Percentiles rank a stretch among this genome's conserved stretches.
Conservation (phyloP, 2,888 invertebrate genomes). For the Norana najaformis region DNA sequence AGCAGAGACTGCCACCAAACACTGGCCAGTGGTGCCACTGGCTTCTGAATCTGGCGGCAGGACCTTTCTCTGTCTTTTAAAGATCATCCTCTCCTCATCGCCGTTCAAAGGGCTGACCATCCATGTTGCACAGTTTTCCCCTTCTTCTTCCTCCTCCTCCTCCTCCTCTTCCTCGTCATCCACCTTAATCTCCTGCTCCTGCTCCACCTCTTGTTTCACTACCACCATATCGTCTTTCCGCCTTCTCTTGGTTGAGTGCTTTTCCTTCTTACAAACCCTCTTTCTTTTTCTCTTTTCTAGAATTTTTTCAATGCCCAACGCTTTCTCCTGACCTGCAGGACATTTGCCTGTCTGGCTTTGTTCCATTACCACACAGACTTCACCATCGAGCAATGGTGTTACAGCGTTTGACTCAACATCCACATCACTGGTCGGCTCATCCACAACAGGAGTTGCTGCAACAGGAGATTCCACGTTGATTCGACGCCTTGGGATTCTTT, state of each 20-base stretch:
- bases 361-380: neutral
- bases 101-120: neutral
- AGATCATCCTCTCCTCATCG: conserved; percentile 4
- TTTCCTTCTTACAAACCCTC: conserved; percentile 1
- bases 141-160: conserved; percentile 25
- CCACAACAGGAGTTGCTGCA: neutral
- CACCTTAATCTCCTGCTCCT: conserved; percentile 23
- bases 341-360: neutral
- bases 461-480: neutral
- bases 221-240: neutral
- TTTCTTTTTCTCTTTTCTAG: neutral
- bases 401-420: neutral
- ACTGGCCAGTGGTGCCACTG: neutral
- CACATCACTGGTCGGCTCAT: neutral
- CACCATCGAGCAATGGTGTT: too few species aligned
- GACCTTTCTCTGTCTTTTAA: neutral
- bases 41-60: neutral
- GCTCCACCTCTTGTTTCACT: neutral
- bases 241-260: neutral
- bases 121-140: neutral
- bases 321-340: neutral
- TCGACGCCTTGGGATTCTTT: neutral
- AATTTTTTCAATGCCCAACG: neutral
- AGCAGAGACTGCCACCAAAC: neutral
- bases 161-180: conserved; percentile 24